Base-by-base conservation (phyloP, 2,797 vertebrate species). In the Leptoclinus maculatus region DNA sequence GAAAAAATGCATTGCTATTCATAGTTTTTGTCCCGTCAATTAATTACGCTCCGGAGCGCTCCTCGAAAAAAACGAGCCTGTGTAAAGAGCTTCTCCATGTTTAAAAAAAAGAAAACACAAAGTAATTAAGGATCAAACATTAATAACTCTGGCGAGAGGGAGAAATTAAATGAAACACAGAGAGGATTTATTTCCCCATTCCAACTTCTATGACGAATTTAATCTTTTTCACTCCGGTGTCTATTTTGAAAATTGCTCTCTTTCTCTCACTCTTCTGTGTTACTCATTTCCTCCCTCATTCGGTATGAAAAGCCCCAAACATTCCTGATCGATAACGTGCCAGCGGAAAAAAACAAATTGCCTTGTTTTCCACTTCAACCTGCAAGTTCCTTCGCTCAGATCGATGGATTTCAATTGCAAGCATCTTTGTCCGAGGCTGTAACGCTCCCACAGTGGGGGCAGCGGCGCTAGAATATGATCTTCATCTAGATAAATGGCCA, bases 121-220 rank as follows among this genome's bases (percentile, higher is more conserved):
- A 89, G 90, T 92, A 88, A 93, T 93, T 91, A 89, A 87, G 82
- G 76, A 82, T 78, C 64, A 69, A 72, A 63, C 84, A 88, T 93
- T 86, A 91, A 93, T 91, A 92, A 92, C 83, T 84, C 65, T 32
- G 65, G 58, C 56, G 23, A 79, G 81, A 66, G 79, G 60, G 65
- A 80, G 82, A 84, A 90, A 91, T 89, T 70, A 84, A 87, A 86
- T 80, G 79, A 85, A 90, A 91, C 71, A 80, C 51, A 47, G 68
- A 49, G 53, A 85, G 82, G 84, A 92, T 93, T 89, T 88, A 90
- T 92, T 89, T 89, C 66, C 66, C 71, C 65, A 74, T 85, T 89
- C 67, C 57, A 78, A 51, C 66, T 70, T 78, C 41, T 64, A 47
- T 34, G 71, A 59, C 72, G 68, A 87, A 87, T 88, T 89, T 58